Conservation (phyloP, 1,140 invertebrate species). For the Probaryconus sp. region DNA sequence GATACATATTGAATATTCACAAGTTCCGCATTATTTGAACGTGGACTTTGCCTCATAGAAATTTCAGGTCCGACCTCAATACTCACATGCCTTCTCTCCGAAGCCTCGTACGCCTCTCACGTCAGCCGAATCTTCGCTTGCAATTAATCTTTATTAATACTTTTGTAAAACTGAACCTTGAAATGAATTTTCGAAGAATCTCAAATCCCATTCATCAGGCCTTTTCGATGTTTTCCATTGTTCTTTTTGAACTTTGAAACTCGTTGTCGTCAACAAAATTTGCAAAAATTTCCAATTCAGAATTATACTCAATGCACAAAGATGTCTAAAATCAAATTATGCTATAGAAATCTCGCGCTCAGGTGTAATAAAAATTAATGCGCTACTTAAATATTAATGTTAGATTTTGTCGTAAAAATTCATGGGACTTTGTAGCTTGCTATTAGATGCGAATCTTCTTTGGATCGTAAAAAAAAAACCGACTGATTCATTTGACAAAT, state of each 20-base stretch:
- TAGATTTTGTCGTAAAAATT: constrained; percentile 14
- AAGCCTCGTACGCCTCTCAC: constrained; percentile 4
- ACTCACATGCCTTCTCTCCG: constrained; percentile 45
- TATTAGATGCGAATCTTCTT: too few species aligned
- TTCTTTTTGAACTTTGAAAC: too few species aligned
- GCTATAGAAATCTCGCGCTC: background rate
- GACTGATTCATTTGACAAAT: too few species aligned
- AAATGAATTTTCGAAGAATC: too few species aligned
- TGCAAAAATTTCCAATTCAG: constrained; percentile 16
- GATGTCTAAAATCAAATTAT: too few species aligned
- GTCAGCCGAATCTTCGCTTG: background rate
- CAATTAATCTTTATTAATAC: constrained; percentile 14
- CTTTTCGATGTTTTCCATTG: too few species aligned
- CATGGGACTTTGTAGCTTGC: background rate
- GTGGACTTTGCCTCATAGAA: constrained; percentile 51
- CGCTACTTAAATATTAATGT: background rate
- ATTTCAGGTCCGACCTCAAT: constrained; percentile 51
- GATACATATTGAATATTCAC: constrained; percentile 34
- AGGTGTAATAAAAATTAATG: constrained; percentile 3
- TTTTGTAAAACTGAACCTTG: too few species aligned
- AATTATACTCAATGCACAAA: background rate
- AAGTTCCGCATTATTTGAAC: constrained; percentile 40
- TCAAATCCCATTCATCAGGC: too few species aligned
- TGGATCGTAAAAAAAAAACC: too few species aligned
- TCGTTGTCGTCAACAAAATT: too few species aligned